Evolutionary conservation across 2,797 vertebrate genomes (phyloP), one percentile per base, ranked within the genome.

Genomic region (Morus bassanus): DNA sequence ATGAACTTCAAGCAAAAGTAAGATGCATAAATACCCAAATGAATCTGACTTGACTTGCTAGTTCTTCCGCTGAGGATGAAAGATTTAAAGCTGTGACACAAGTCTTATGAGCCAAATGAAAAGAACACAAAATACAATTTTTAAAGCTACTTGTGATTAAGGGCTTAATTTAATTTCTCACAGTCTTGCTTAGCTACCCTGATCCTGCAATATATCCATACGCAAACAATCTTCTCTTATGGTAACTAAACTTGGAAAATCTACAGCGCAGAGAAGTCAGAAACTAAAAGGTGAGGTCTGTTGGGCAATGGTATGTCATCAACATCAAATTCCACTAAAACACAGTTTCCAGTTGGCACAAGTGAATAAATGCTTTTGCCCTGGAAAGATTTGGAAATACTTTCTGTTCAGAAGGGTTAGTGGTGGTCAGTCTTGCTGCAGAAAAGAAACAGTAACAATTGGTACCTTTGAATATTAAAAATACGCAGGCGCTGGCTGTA

Each of bases 401-500:
- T 69, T 90, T 84, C 28, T 95, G 35, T 67, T 91, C 45, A 35
- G 73, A 84, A 76, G 19, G n/a, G 22, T 76, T 74, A 89, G 54
- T 8, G 11, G 7, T 7, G 78, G 27, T n/a, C 59, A 54, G 19
- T 7, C 35, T 54, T 41, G 15, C 9, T 25, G 39, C 43, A 37
- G 13, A 31, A 59, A 69, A 53, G 6, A 67, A 67, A 14, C 4
- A 19, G 39, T 51, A 69, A 60, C 37, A 75, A 61, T 64, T 78
- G 53, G 21, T 68, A 33, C 68, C 37, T 85, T 28, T 39, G 27
- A 33, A 15, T 61, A 68, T 54, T 46, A 70, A 61, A 93, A 76
- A 45, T 24, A 37, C 0, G 4, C 19, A 8, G 0, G 1, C 4
- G 3, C 6, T 31, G 15, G 28, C 56, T 33, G 18, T 10, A 27